Base-by-base conservation (phyloP, 2,888 invertebrate genomes). In the Mythimna lalbum region DNA sequence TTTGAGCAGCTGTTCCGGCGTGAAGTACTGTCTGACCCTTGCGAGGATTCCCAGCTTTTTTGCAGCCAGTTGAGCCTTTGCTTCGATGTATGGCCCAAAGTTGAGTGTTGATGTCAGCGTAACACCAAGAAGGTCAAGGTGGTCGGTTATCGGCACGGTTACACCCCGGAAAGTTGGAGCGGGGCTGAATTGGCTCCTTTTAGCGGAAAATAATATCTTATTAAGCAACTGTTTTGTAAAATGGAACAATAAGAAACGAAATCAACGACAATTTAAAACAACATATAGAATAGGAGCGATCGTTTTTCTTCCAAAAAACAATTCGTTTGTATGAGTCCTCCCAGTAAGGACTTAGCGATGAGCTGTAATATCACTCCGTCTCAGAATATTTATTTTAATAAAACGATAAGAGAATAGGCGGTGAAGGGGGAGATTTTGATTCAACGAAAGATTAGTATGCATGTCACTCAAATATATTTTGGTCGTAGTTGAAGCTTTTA, bases 311-410 rank as follows among this genome's bases (percentile, higher is more conserved):
- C 74, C 72, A 73, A 81, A 86, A 86, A 66, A 81, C 76, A 87
- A 87, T 87, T 87, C 83, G 83, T 79, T 82, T 73, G 74, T 81
- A 77, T 74, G 73, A 73, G 70, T 80, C 80, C 80, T 77, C 79
- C 59, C 59, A 66, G 59, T 53, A 63, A 74, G 70, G 84, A 84
- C 82, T 87, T 80, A 79, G 77, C 67, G 81, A 82, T 81, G 85
- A 87, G 86, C 83, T 81, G 83, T 83, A 88, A 87, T 89, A 90
- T 88, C 86, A 83, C 82, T 84, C 80, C 78, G 81, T 76, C 87
- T 86, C 76, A 74, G 87, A 84, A 90, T 90, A 90, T 92, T 91
- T 92, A 89, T 92, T 91, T 92, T 92, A 92, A 92, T 92, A 90
- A 90, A 88, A 83, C 83, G 85, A 86, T 89, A 86, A 87, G 86